Evolutionary conservation across 2,113 vertebrate genomes (phyloP).

Genomic region (Telmatochromis brichardi): DNA sequence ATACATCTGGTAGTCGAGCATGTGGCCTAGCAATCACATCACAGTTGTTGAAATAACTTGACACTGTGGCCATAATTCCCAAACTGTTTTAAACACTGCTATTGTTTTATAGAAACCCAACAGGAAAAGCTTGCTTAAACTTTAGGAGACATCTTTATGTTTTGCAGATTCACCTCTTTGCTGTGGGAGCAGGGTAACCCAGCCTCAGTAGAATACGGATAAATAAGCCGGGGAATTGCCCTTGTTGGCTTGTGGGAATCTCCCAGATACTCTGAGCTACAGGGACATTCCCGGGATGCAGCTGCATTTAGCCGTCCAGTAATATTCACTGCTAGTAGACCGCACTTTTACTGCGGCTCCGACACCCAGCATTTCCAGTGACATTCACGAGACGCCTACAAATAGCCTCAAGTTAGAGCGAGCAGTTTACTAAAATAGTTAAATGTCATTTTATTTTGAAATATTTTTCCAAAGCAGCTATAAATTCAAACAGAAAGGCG

Average conservation of each 20-base stretch:
- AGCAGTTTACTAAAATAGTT: neutral
- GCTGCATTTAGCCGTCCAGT: conserved; percentile 34
- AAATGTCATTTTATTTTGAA: neutral
- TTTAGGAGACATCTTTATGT: neutral
- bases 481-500: neutral
- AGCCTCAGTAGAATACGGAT: conserved; percentile 3
- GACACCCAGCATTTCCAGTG: neutral
- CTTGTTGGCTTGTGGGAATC: conserved; percentile 55
- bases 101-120: neutral
- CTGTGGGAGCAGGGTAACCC: neutral
- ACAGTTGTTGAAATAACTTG: neutral
- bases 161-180: neutral
- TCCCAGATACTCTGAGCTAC: conserved; percentile 48
- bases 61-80: neutral
- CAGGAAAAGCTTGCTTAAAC: neutral
- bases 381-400: neutral
- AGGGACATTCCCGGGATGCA: conserved; percentile 65
- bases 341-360: neutral
- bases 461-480: neutral
- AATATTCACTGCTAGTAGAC: conserved; percentile 14
- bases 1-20: neutral
- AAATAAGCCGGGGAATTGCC: conserved; percentile 55
- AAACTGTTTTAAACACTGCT: neutral
- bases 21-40: neutral
- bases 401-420: neutral